Evolutionary conservation across 2,888 invertebrate genomes (phyloP).

Genomic region (Endotricha flammealis): DNA sequence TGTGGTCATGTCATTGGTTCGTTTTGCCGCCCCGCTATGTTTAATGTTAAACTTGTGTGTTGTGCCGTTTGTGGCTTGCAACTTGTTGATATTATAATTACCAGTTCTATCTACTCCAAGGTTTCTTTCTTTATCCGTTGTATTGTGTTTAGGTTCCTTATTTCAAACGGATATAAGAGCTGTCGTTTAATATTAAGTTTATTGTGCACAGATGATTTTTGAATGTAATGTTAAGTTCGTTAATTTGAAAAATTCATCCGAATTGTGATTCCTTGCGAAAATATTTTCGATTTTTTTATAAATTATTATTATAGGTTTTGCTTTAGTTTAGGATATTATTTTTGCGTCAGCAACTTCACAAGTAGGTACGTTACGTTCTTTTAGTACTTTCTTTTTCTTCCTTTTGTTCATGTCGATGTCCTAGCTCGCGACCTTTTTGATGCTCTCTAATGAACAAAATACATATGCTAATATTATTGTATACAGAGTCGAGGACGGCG

Average conservation of each 20-base stretch:
- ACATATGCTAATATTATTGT: constrained; percentile 19
- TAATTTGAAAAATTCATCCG: no score
- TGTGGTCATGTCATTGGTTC: constrained; percentile 53
- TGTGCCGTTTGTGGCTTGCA: background rate
- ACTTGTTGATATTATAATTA: background rate
- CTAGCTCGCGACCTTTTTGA: constrained; percentile 3
- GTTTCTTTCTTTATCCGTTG: background rate
- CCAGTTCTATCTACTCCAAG: background rate
- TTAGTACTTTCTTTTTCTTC: background rate
- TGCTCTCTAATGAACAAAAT: constrained; percentile 11
- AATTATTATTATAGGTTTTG: no score
- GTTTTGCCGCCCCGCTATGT: constrained; percentile 10
- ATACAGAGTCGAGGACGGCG: constrained; percentile 15
- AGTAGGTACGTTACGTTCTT: no score
- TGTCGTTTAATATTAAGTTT: no score
- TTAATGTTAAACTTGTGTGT: background rate
- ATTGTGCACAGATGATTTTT: no score
- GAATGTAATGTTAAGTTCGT: no score
- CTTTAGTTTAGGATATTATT: no score
- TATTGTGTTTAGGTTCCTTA: no score
- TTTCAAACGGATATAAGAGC: no score
- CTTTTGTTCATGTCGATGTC: background rate
- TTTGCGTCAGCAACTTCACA: no score
- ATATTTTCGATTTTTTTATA: no score
- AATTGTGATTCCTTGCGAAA: no score